Evolutionary conservation across 2,888 invertebrate species (phyloP).

Genomic region (Euplexia lucipara): DNA sequence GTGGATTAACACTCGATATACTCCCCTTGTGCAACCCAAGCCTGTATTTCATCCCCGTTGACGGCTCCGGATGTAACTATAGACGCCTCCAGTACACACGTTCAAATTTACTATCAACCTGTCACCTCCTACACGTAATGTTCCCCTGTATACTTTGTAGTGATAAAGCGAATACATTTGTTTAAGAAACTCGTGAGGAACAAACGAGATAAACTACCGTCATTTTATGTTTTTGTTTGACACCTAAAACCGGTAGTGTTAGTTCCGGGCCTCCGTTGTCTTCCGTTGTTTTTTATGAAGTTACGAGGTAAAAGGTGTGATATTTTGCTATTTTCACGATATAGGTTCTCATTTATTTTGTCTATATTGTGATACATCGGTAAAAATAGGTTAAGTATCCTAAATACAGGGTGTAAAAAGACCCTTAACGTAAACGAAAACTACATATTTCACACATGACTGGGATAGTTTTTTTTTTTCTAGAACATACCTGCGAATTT

Average conservation of each 20-base stretch:
- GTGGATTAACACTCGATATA: slow-evolving; percentile 35
- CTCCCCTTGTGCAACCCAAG: slow-evolving; percentile 7
- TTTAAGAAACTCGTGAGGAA: slow-evolving; percentile 30
- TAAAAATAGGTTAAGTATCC: no score
- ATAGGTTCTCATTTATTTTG: no score
- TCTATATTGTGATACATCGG: no score
- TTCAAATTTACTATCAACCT: slow-evolving; percentile 29
- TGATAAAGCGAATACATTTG: slow-evolving; percentile 48
- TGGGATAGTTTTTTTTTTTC: no score
- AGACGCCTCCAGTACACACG: slow-evolving; percentile 27
- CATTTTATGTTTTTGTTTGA: slow-evolving; percentile 46
- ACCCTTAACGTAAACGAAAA: no score
- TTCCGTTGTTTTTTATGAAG: slow-evolving; percentile 21
- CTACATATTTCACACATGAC: no score
- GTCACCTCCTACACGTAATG: slow-evolving; percentile 6
- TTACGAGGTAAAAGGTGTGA: neutral
- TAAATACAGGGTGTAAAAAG: no score
- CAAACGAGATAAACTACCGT: slow-evolving; percentile 26
- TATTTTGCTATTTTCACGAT: neutral
- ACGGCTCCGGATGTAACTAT: slow-evolving; percentile 25
- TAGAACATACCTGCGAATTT: no score
- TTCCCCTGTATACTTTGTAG: slow-evolving; percentile 16
- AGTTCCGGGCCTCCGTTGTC: slow-evolving; percentile 21
- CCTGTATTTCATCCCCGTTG: slow-evolving; percentile 32
- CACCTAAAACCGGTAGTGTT: slow-evolving; percentile 25